Conservation (phyloP, 2,888 invertebrate species). For the Apotomis capreana region DNA sequence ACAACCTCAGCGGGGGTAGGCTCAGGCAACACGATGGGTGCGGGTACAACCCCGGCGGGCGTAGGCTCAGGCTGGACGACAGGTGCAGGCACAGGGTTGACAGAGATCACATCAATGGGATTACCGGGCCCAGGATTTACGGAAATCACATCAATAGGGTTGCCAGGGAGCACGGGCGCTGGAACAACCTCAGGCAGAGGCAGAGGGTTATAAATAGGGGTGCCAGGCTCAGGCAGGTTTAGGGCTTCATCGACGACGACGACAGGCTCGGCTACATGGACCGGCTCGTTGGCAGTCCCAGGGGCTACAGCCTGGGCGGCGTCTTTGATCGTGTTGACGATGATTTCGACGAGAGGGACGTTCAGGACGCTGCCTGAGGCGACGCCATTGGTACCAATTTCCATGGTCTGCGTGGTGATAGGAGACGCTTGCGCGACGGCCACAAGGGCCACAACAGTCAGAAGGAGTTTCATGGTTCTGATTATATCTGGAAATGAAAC, state of each 20-base stretch:
- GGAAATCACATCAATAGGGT: conserved; percentile 42
- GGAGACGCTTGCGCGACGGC: conserved; percentile 32
- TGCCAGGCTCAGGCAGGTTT: conserved; percentile 16
- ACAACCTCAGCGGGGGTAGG: conserved; percentile 12
- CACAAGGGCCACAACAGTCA: conserved; percentile 35
- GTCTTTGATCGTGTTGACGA: conserved; percentile 45
- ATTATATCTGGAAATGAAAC: conserved; percentile 13
- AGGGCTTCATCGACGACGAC: conserved; percentile 24
- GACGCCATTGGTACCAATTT: conserved; percentile 29
- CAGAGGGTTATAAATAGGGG: conserved; percentile 13
- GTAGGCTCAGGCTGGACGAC: conserved; percentile 3
- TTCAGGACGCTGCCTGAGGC: conserved; percentile 22
- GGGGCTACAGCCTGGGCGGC: conserved; percentile 46
- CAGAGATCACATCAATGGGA: conserved; percentile 40
- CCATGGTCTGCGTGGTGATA: conserved; percentile 20
- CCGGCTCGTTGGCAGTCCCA: conserved; percentile 35
- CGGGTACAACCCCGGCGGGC: conserved; percentile 8
- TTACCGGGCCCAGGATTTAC: conserved; percentile 9
- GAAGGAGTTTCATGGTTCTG: conserved; percentile 37
- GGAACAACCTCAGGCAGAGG: conserved; percentile 6
- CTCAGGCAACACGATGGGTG: conserved; percentile 9
- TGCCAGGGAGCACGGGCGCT: not conserved
- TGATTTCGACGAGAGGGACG: conserved; percentile 29
- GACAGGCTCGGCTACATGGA: conserved; percentile 19
- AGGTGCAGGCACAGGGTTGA: conserved; percentile 6